Conservation (phyloP, 1,140 invertebrate genomes). For the Drosophila albomicans region DNA sequence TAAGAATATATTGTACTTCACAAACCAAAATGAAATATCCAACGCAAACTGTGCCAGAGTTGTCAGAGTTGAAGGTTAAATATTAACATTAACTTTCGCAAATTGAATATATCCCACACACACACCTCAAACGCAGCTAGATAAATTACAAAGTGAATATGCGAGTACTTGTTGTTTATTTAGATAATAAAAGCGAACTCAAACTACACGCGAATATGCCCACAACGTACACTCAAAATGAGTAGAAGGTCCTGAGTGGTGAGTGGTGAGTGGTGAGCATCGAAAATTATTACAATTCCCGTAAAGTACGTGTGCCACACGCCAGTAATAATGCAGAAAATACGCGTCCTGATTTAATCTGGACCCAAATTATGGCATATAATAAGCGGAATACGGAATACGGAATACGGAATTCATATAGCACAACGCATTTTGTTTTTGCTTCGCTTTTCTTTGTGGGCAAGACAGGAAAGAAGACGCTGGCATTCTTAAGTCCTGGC, state of each 20-base stretch:
- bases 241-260: no score
- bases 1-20: no score
- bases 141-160: no score
- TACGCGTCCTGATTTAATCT: conserved; percentile 50
- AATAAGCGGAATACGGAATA: conserved; percentile 26
- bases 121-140: neutral
- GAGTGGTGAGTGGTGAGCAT: neutral
- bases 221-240: neutral
- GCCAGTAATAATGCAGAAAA: conserved; percentile 34
- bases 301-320: conserved; percentile 31
- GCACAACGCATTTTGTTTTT: conserved; percentile 15
- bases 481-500: neutral
- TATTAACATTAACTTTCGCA: no score
- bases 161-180: neutral
- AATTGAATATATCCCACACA: neutral
- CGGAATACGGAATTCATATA: neutral
- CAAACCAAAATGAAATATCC: no score
- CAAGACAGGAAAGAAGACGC: neutral
- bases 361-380: conserved; percentile 37
- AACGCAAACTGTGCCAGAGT: no score
- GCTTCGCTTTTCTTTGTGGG: no score
- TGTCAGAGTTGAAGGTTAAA: no score
- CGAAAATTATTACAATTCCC: conserved; percentile 30
- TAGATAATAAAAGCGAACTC: neutral
- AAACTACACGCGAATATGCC: conserved; percentile 14